A percentile compares a stretch with the other conserved stretches of the same genome.
Evolutionary conservation across 2,113 vertebrate genomes (phyloP).

Genomic region (Amia ocellicauda): DNA sequence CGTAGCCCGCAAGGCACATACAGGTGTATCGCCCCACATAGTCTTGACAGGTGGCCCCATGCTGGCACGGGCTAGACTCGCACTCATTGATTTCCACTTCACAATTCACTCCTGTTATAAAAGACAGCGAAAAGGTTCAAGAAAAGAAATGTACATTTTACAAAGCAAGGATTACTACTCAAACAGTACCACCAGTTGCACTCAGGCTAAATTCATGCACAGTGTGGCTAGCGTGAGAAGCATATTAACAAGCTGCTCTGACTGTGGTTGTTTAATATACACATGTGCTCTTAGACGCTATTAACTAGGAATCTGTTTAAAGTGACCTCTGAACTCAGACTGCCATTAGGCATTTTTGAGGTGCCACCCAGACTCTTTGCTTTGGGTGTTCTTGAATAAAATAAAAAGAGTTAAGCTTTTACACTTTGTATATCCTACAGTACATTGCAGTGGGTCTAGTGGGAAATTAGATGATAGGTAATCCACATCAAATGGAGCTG

Average conservation of each 20-base stretch:
- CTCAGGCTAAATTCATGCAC: background rate
- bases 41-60: slow-evolving; percentile 79
- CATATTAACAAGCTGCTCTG: background rate
- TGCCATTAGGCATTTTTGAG: too few relatives aligned
- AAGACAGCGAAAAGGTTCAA: background rate
- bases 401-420: too few relatives aligned
- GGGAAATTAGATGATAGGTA: too few relatives aligned
- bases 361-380: too few relatives aligned
- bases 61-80: slow-evolving; percentile 75
- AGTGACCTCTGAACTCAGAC: too few relatives aligned
- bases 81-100: slow-evolving; percentile 88
- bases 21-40: slow-evolving; percentile 78
- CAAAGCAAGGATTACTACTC: slow-evolving; percentile 12
- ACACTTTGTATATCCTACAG: too few relatives aligned
- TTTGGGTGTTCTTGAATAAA: too few relatives aligned
- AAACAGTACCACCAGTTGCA: slow-evolving; percentile 6
- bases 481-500: too few relatives aligned
- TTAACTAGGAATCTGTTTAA: too few relatives aligned
- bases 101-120: slow-evolving; percentile 78
- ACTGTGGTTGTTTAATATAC: background rate
- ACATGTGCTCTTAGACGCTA: background rate
- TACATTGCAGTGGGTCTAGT: too few relatives aligned
- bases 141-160: background rate
- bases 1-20: slow-evolving; percentile 73
- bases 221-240: background rate